phyloP scores from a whole-genome alignment of 1,140 invertebrate genomes.

The Caenorhabditis inopinata region DNA sequence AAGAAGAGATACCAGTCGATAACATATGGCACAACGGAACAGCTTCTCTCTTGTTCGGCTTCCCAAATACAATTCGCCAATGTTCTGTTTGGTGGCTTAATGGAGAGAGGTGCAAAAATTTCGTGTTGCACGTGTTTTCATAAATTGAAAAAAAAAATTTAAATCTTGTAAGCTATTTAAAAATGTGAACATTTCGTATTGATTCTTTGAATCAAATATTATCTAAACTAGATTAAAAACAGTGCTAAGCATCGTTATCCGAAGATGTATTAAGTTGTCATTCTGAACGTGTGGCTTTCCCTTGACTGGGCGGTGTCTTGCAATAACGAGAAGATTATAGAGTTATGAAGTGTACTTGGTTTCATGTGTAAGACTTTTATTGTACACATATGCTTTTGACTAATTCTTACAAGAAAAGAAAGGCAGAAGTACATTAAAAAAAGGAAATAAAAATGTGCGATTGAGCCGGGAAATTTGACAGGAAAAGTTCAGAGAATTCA shows the following conservation, averaged over 20 bases:
- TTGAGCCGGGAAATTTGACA: no score
- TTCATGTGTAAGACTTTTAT: constrained; percentile 7
- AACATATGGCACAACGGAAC: constrained; percentile 13
- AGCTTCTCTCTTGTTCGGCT: background rate
- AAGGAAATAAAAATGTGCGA: no score
- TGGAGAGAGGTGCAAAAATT: background rate
- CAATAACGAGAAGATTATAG: constrained; percentile 24
- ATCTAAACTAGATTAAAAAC: no score
- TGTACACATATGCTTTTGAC: constrained; percentile 31
- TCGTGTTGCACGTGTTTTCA: no score
- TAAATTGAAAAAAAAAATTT: no score
- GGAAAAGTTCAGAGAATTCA: no score
- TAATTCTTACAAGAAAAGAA: constrained; percentile 21
- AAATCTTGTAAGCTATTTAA: no score
- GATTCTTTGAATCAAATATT: no score
- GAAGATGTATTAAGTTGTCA: background rate
- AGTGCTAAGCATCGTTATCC: background rate
- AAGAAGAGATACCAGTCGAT: constrained; percentile 22
- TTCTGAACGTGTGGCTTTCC: background rate
- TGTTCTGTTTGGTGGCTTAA: background rate
- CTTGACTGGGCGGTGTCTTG: constrained; percentile 18
- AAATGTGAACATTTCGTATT: no score
- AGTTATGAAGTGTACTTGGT: constrained; percentile 26
- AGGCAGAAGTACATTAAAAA: constrained; percentile 13
- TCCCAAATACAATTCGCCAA: background rate